These are phyloP conservation scores for Ascidia mentula DNA, from an alignment of 23 tunicate genomes.

Conservation along the genomic window DNA sequence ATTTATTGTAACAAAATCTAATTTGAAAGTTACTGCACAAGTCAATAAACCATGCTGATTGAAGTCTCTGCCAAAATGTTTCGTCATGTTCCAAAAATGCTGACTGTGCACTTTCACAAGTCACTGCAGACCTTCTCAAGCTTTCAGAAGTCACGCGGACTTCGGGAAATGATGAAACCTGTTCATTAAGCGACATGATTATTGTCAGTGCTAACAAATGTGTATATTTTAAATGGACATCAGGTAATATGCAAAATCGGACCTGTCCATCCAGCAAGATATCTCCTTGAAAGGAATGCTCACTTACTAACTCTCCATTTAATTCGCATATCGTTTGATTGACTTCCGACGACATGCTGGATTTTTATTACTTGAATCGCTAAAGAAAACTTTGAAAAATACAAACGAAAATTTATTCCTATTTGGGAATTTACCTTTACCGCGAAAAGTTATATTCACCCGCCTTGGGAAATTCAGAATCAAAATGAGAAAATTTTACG, in stretches of 20 bases:
- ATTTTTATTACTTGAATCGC: no score
- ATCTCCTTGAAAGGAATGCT: conserved; percentile 10
- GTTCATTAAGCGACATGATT: background rate
- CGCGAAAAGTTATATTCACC: background rate
- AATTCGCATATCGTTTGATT: conserved; percentile 57
- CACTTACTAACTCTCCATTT: conserved; percentile 45
- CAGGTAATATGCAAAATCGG: background rate
- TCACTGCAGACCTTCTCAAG: conserved; percentile 25
- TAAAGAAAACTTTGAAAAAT: no score
- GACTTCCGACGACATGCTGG: background rate
- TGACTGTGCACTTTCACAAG: conserved; percentile 64
- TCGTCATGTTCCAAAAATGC: conserved; percentile 82
- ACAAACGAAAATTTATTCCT: background rate
- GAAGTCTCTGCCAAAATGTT: conserved; percentile 43
- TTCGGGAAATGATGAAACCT: conserved; percentile 39
- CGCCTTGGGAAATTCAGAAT: no score
- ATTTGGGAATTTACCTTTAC: background rate
- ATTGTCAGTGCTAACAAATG: no score
- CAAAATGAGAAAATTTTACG: no score
- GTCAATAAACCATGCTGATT: conserved; percentile 56
- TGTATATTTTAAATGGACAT: no score
- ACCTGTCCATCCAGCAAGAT: conserved; percentile 3
- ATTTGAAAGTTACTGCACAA: no score
- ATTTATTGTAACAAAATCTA: no score
- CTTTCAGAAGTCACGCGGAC: conserved; percentile 50